Conservation (phyloP, 2,113 vertebrate genomes). For the Pitta sordida region DNA sequence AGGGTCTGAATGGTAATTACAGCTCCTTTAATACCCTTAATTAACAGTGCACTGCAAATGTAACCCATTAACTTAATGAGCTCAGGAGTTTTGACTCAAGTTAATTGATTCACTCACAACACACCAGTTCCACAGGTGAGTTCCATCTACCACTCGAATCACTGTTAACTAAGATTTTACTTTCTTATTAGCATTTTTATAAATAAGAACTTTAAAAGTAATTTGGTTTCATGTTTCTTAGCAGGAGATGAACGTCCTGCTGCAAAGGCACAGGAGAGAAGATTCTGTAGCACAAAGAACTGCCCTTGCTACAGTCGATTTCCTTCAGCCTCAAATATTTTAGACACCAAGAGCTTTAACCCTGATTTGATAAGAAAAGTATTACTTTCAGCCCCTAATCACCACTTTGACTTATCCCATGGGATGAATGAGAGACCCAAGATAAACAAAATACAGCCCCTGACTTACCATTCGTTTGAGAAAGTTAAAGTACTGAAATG, state of each 20-base stretch:
- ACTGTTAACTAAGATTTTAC: neutral
- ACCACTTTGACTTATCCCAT: neutral
- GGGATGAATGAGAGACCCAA: neutral
- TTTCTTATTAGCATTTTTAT: neutral
- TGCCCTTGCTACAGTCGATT: neutral
- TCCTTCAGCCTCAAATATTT: neutral
- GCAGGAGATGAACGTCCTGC: accelerated
- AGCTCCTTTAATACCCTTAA: neutral
- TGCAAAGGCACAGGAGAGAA: neutral
- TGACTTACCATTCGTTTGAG: constrained; percentile 84
- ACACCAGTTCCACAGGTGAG: neutral
- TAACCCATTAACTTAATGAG: neutral
- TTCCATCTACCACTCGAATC: neutral
- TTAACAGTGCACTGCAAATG: neutral
- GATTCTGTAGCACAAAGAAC: neutral
- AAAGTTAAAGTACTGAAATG: constrained; percentile 85
- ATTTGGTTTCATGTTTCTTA: neutral
- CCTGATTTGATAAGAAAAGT: neutral
- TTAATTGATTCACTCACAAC: neutral
- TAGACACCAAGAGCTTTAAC: neutral
- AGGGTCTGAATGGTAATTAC: neutral
- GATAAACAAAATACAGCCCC: neutral
- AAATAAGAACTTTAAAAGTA: neutral
- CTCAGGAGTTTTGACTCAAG: neutral
- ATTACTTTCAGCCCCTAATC: neutral